Conservation (phyloP, 1,140 invertebrate genomes). For the Zaprionus davidi region DNA sequence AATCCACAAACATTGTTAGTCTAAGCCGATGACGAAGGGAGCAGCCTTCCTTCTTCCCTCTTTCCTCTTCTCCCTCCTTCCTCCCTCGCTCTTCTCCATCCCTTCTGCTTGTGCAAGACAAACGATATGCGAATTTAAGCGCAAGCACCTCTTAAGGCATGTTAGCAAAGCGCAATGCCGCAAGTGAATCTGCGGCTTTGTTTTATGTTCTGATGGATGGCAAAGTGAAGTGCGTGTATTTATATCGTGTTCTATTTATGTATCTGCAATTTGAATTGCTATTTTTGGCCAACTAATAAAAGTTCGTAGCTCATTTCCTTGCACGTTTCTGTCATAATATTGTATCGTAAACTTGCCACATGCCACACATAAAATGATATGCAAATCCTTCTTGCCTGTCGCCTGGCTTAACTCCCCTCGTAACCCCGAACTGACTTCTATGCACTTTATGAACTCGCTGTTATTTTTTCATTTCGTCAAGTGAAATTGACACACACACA, state of each 20-base stretch:
- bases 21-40: conserved; percentile 44
- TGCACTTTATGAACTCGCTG: conserved; percentile 37
- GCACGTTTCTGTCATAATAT: neutral
- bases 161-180: conserved; percentile 32
- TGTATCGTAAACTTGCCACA: conserved; percentile 7
- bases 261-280: neutral
- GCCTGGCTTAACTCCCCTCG: neutral
- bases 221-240: neutral
- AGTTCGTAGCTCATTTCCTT: neutral
- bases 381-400: conserved; percentile 38
- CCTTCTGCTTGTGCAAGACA: conserved; percentile 31
- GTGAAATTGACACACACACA: conserved; percentile 38
- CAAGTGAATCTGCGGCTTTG: conserved; percentile 28
- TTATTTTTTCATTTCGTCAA: conserved; percentile 68
- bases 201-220: conserved; percentile 11
- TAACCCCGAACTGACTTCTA: neutral
- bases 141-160: conserved; percentile 49
- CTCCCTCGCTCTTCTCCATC: neutral
- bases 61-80: neutral
- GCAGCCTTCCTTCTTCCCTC: neutral
- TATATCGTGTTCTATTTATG: neutral
- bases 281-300: conserved; percentile 1
- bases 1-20: conserved; percentile 71
- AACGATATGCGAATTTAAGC: conserved; percentile 78
- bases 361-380: conserved; percentile 26